Percentiles rank a stretch among this genome's conserved stretches.
Evolutionary conservation across 2,888 invertebrate genomes (phyloP).

Genomic region (Psococerastis gibbosa): DNA sequence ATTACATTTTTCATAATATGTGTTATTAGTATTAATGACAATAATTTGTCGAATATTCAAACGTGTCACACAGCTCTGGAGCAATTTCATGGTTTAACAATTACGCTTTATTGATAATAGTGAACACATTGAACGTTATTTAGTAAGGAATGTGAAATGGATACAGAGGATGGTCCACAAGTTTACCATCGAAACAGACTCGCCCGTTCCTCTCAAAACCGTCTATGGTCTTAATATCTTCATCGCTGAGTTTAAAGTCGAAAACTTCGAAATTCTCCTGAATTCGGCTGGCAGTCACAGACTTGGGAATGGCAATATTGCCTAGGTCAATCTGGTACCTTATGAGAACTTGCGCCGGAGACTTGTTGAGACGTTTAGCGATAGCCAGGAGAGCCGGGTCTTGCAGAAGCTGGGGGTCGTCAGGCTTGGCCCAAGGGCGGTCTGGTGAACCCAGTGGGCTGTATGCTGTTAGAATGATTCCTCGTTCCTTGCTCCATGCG

Average conservation of each 20-base stretch:
- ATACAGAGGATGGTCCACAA: slow-evolving; percentile 27
- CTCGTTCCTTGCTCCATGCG: slow-evolving; percentile 43
- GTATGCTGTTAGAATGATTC: slow-evolving; percentile 57
- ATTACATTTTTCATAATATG: too few relatives aligned
- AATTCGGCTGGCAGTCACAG: slow-evolving; percentile 51
- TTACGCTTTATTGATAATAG: too few relatives aligned
- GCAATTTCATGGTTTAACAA: too few relatives aligned
- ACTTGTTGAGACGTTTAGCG: slow-evolving; percentile 41
- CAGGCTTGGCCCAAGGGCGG: slow-evolving; percentile 59
- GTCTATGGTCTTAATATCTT: slow-evolving; percentile 46
- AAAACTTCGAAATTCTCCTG: slow-evolving; percentile 51
- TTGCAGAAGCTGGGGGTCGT: slow-evolving; percentile 48
- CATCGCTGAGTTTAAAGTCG: slow-evolving; percentile 48
- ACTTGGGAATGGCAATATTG: slow-evolving; percentile 63
- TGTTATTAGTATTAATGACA: too few relatives aligned
- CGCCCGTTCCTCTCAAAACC: slow-evolving; percentile 44
- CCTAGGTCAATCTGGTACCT: slow-evolving; percentile 38
- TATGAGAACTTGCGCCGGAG: slow-evolving; percentile 38
- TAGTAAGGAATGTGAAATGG: slow-evolving; percentile 26
- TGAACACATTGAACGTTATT: too few relatives aligned
- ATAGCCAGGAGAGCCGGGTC: slow-evolving; percentile 46
- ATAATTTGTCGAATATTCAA: too few relatives aligned
- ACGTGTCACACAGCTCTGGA: too few relatives aligned
- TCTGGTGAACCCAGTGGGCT: slow-evolving; percentile 74
- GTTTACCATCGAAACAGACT: slow-evolving; percentile 35